Evolutionary conservation across 2,888 invertebrate genomes (phyloP).

Genomic region (Drosophila bunnanda): DNA sequence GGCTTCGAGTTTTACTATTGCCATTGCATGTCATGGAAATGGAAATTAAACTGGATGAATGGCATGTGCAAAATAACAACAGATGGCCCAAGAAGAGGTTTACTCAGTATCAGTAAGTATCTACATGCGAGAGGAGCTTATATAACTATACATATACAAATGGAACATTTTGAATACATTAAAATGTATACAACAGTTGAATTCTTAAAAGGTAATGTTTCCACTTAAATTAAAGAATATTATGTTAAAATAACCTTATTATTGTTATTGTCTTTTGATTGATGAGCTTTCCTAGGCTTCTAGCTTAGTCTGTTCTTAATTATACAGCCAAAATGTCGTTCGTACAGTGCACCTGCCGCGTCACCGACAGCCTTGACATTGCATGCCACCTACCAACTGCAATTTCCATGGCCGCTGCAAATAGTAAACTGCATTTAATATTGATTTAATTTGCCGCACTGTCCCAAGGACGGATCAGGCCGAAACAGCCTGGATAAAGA

Average conservation of each 20-base stretch:
- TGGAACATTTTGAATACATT: too few relatives aligned
- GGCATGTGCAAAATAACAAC: conserved; percentile 27
- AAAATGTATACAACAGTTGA: neutral
- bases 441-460: conserved; percentile 69
- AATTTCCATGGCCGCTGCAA: conserved; percentile 42
- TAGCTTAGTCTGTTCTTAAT: neutral
- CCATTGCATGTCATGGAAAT: conserved; percentile 42
- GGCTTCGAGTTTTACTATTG: conserved; percentile 20
- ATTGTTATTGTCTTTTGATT: neutral
- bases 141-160: neutral
- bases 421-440: conserved; percentile 65
- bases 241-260: too few relatives aligned
- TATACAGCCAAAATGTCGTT: neutral
- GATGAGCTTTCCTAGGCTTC: accelerated
- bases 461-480: conserved; percentile 40
- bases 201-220: neutral
- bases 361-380: conserved; percentile 49
- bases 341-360: conserved; percentile 6
- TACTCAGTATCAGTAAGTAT: neutral
- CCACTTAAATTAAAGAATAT: neutral
- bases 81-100: conserved; percentile 3
- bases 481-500: conserved; percentile 18
- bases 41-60: conserved; percentile 32
- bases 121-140: neutral
- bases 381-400: conserved; percentile 21